These are phyloP conservation scores for Neotoxoptera formosana DNA, from an alignment of 1,140 invertebrate genomes.

Conservation along the genomic window DNA sequence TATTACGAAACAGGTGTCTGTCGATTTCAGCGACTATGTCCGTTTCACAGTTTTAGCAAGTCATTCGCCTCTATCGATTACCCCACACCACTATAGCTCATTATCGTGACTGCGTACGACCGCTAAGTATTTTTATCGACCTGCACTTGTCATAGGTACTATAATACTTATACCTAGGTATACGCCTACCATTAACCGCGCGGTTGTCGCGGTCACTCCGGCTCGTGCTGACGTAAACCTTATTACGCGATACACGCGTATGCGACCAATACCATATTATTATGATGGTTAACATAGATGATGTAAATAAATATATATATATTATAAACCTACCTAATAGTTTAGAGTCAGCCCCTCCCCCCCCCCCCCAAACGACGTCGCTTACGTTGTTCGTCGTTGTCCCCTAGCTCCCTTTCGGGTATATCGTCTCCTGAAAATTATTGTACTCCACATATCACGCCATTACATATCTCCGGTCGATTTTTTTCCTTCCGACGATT, in stretches of 20 bases:
- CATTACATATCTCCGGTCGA: conserved; percentile 33
- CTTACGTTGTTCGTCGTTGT: neutral
- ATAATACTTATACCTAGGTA: neutral
- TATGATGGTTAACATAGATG: neutral
- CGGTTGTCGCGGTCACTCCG: neutral
- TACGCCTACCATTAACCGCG: neutral
- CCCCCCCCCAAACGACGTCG: too few relatives aligned
- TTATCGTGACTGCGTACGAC: neutral
- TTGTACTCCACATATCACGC: conserved; percentile 39
- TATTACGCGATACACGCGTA: too few relatives aligned
- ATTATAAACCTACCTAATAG: neutral
- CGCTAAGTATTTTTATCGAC: neutral
- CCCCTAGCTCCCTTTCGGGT: neutral
- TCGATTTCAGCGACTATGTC: neutral
- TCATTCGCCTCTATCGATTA: neutral
- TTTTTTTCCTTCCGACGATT: too few relatives aligned
- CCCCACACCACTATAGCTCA: too few relatives aligned
- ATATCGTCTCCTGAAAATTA: neutral
- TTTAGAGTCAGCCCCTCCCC: neutral
- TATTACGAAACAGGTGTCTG: neutral
- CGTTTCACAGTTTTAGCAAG: neutral
- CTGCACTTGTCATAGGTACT: too few relatives aligned
- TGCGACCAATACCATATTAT: neutral
- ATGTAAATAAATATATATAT: neutral
- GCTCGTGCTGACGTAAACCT: neutral